These are phyloP conservation scores for Neotoma lepida DNA, from an alignment of 2,113 vertebrate species.

Conservation along the genomic window DNA sequence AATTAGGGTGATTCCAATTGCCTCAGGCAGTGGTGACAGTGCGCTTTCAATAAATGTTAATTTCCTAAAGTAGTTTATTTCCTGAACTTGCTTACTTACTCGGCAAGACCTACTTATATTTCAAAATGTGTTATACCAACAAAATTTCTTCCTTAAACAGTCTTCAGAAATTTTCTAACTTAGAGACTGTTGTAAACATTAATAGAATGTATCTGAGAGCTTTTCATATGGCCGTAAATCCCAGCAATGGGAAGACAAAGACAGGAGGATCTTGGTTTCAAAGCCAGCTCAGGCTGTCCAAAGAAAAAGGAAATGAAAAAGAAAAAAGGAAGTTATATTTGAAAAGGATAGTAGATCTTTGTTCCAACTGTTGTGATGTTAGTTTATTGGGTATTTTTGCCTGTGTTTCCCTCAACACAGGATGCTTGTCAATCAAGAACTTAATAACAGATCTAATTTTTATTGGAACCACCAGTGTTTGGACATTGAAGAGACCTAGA, in stretches of 20 bases:
- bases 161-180: slow-evolving; percentile 46
- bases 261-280: neutral
- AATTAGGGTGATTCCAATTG: neutral
- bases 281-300: neutral
- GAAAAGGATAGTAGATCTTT: neutral
- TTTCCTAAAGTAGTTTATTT: slow-evolving; percentile 53
- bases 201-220: neutral
- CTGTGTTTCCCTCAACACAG: slow-evolving; percentile 38
- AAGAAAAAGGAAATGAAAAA: neutral
- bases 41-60: slow-evolving; percentile 28
- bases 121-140: slow-evolving; percentile 4
- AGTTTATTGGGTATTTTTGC: neutral
- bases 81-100: slow-evolving; percentile 16
- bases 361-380: neutral
- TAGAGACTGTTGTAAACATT: slow-evolving; percentile 42
- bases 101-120: slow-evolving; percentile 21
- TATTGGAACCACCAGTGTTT: slow-evolving; percentile 16
- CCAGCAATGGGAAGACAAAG: neutral
- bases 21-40: neutral
- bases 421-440: neutral
- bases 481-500: neutral
- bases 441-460: slow-evolving; percentile 5
- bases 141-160: slow-evolving; percentile 45
- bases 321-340: neutral
- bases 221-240: neutral